Base-by-base conservation (phyloP, 2,797 vertebrate species). In the Microctenopoma stevenorrisi region DNA sequence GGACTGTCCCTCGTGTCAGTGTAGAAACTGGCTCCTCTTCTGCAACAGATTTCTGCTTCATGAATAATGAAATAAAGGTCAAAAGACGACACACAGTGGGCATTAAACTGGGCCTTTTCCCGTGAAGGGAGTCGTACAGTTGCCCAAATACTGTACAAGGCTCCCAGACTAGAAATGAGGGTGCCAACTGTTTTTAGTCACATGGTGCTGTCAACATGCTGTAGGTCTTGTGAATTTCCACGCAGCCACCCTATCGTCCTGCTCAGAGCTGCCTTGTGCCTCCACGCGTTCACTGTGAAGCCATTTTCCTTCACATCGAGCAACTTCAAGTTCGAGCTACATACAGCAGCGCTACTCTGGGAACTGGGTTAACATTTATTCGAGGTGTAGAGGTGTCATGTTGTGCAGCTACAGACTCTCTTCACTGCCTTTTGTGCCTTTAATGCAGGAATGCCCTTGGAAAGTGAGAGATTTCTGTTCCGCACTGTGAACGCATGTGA, bases 131-230 rank as follows among this genome's bases (percentile, higher is more conserved):
- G 56, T 35, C 26, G 47, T 59, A 55, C 64, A 55, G 52, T 79
- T 58, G 60, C 68, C 74, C 37, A 70, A 86, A 83, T 61, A 70
- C 74, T 73, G 65, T 58, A 68, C 68, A 68, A 42, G 60, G 28
- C 11, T 82, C 86, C 87, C 54, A 79, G 86, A 88, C 86, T 86
- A 88, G 87, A 85, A 88, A 88, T 54, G 72, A 82, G 81, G 82
- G 76, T 78, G 64, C 79, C 85, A 86, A 82, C 88, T 89, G 88
- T 85, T 89, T 83, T 50, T 78, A 70, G 56, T 84, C 84, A 79
- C 72, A 53, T 71, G 83, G 22, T 10, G 67, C 86, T 50, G 64
- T 72, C 71, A 74, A 69, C 66, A 59, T 82, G 69, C 66, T 51
- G 68, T 49, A 5, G 37, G 62, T 68, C 61, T 54, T 44, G 47